A percentile compares a stretch with the other conserved stretches of the same genome.
Evolutionary conservation across 2,113 vertebrate genomes (phyloP).

Genomic region (Hippocampus barbouri): DNA sequence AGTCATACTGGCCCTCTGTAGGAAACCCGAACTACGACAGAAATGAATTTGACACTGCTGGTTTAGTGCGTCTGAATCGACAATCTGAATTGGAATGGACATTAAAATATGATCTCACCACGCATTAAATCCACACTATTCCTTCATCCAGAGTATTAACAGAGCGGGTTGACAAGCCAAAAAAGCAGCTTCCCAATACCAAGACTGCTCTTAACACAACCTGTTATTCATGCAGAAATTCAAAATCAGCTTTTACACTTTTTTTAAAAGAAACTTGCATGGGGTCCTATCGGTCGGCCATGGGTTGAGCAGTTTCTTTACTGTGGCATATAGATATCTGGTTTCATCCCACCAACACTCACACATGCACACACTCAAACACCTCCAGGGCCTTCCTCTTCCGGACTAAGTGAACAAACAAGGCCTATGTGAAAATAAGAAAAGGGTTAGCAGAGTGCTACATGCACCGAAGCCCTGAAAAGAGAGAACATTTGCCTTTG

Average conservation of each 20-base stretch:
- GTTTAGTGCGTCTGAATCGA: background rate
- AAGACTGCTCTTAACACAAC: background rate
- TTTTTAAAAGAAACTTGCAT: background rate
- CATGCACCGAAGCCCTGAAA: conserved; percentile 48
- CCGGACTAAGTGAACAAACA: conserved; percentile 66
- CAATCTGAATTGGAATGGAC: background rate
- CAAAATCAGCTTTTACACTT: background rate
- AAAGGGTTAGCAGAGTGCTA: conserved; percentile 50
- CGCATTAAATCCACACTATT: conserved; percentile 1
- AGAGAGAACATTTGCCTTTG: conserved; percentile 30
- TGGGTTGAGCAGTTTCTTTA: conserved; percentile 29
- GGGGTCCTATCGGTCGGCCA: conserved; percentile 17
- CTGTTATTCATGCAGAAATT: background rate
- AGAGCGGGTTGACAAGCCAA: background rate
- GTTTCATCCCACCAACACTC: conserved; percentile 53
- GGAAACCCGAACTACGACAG: too few relatives aligned
- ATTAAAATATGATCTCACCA: conserved; percentile 9
- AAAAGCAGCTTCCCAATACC: background rate
- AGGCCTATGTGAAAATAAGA: conserved; percentile 68
- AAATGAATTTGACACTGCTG: too few relatives aligned
- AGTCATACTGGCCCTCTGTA: too few relatives aligned
- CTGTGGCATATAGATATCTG: conserved; percentile 42
- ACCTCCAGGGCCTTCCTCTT: conserved; percentile 70
- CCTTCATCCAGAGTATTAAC: background rate
- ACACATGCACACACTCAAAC: conserved; percentile 22